phyloP scores from a whole-genome alignment of 1,140 invertebrate genomes.

The Ectropis grisescens region DNA sequence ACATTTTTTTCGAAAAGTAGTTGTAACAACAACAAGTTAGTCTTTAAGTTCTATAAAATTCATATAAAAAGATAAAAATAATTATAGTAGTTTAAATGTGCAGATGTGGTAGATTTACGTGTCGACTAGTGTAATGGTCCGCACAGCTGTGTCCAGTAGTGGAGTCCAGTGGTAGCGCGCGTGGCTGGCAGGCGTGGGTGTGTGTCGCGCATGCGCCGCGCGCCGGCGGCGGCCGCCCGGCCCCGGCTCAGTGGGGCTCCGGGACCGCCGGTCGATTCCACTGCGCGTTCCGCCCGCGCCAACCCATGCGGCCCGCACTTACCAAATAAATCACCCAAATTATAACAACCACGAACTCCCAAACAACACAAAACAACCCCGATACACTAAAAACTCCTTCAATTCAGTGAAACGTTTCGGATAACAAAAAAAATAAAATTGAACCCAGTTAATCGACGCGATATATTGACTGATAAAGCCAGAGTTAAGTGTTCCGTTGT shows the following conservation, averaged over 20 bases:
- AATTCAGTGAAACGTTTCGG: no score
- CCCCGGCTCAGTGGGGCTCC: slow-evolving; percentile 56
- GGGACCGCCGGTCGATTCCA: slow-evolving; percentile 58
- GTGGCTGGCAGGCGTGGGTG: slow-evolving; percentile 11
- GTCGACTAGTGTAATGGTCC: neutral
- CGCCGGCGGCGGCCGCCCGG: slow-evolving; percentile 23
- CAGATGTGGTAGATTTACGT: neutral
- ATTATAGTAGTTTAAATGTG: no score
- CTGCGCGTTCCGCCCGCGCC: slow-evolving; percentile 29
- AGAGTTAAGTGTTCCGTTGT: neutral
- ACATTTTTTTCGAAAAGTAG: no score
- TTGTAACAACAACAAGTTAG: no score
- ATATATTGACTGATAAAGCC: neutral
- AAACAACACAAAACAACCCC: slow-evolving; percentile 8
- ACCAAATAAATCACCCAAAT: no score
- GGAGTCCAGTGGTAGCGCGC: slow-evolving; percentile 9
- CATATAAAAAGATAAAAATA: no score
- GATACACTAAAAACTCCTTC: no score
- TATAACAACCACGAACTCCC: slow-evolving; percentile 26
- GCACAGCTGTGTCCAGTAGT: neutral
- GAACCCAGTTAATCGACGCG: neutral
- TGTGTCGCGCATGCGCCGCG: slow-evolving; percentile 55
- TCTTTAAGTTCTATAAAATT: no score
- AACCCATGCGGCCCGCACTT: no score
- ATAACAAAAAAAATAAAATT: no score